Conservation (phyloP, 2,797 vertebrate genomes). For the Anabacerthia variegaticeps region DNA sequence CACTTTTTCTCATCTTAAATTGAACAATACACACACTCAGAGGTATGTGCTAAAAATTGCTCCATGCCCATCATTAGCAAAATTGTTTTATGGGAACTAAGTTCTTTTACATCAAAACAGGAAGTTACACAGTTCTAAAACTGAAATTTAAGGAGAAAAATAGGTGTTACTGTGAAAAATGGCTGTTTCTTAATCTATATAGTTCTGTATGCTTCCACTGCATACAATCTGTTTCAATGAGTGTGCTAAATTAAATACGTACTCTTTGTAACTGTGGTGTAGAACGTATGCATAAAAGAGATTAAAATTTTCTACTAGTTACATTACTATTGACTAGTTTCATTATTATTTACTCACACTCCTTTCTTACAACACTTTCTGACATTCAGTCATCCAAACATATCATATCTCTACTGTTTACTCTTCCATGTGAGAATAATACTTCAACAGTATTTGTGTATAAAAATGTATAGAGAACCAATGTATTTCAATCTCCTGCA, state of each 20-base stretch:
- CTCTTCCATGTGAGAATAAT: background rate
- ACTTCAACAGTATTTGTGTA: background rate
- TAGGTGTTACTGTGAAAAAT: background rate
- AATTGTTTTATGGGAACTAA: background rate
- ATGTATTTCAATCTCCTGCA: background rate
- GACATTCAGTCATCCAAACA: background rate
- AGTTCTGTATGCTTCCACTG: background rate
- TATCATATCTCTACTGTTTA: background rate
- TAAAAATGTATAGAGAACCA: background rate
- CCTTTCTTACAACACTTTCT: background rate
- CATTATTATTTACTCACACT: background rate
- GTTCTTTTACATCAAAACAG: background rate
- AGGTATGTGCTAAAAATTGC: background rate
- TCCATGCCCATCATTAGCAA: background rate
- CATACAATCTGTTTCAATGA: background rate
- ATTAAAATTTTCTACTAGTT: background rate
- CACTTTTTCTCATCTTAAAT: background rate
- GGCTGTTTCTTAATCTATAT: background rate
- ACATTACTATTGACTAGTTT: background rate
- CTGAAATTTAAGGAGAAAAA: background rate
- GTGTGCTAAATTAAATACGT: background rate
- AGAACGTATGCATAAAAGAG: background rate
- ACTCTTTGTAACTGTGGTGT: background rate
- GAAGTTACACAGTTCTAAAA: background rate
- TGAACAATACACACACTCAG: background rate